phyloP scores from a whole-genome alignment of 2,113 vertebrate species.

The Felis chaus region DNA sequence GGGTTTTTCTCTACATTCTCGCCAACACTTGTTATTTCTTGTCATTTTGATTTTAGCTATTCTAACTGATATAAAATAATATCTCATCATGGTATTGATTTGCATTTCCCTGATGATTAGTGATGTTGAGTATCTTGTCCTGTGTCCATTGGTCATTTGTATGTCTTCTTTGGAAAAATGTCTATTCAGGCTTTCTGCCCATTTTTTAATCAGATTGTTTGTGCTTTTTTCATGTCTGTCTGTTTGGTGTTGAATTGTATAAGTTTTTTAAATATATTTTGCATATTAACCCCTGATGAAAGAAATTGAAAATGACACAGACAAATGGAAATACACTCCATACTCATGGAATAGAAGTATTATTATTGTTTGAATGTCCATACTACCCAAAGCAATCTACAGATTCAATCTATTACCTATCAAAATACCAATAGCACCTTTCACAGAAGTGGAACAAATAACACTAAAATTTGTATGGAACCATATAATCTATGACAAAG shows the following conservation, averaged over 20 bases:
- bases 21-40: background rate
- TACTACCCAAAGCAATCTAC: background rate
- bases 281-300: background rate
- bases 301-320: background rate
- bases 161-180: background rate
- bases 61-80: background rate
- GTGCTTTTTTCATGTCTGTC: background rate
- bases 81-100: background rate
- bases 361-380: background rate
- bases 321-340: background rate
- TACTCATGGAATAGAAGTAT: background rate
- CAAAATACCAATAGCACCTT: background rate
- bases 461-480: background rate
- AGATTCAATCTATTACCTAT: background rate
- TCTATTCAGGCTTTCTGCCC: background rate
- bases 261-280: background rate
- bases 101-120: background rate
- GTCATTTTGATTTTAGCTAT: background rate
- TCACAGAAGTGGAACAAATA: background rate
- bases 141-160: background rate
- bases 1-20: background rate
- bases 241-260: background rate
- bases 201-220: background rate
- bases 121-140: background rate
- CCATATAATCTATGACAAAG: background rate